Conservation (phyloP, 35 echinoderm and acorn worm genomes). For the Heliocidaris tuberculata region DNA sequence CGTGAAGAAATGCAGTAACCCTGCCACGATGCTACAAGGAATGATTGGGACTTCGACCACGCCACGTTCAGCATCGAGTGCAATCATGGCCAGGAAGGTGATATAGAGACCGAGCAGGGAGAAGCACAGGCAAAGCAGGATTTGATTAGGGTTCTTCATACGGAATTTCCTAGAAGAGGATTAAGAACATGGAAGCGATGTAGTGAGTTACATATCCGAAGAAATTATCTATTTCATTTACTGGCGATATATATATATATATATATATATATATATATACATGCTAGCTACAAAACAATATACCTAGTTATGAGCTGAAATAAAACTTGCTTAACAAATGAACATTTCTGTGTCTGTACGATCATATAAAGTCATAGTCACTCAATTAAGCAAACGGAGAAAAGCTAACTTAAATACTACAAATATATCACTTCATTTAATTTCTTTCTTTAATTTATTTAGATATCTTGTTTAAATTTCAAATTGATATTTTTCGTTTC, state of each 20-base stretch:
- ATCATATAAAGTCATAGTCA: too few species aligned
- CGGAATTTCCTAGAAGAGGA: conserved; percentile 67
- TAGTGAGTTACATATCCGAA: background rate
- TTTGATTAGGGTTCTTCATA: conserved; percentile 64
- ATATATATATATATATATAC: too few species aligned
- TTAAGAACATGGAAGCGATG: background rate
- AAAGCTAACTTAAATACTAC: too few species aligned
- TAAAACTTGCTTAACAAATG: background rate
- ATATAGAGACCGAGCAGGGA: conserved; percentile 68
- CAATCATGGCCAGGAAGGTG: conserved; percentile 62
- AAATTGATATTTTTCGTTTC: too few species aligned
- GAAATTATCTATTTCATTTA: background rate
- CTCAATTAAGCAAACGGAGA: too few species aligned
- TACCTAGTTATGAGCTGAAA: background rate
- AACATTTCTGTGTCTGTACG: too few species aligned
- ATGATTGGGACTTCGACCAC: conserved; percentile 44
- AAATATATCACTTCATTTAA: too few species aligned
- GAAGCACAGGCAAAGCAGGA: conserved; percentile 65
- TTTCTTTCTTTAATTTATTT: too few species aligned
- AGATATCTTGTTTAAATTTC: too few species aligned
- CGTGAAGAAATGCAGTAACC: conserved; percentile 73
- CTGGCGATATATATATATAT: background rate
- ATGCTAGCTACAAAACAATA: too few species aligned
- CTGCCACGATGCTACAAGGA: conserved; percentile 67
- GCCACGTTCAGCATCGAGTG: conserved; percentile 61